phyloP scores from a whole-genome alignment of 2,113 vertebrate species.

The Lonchura striata region DNA sequence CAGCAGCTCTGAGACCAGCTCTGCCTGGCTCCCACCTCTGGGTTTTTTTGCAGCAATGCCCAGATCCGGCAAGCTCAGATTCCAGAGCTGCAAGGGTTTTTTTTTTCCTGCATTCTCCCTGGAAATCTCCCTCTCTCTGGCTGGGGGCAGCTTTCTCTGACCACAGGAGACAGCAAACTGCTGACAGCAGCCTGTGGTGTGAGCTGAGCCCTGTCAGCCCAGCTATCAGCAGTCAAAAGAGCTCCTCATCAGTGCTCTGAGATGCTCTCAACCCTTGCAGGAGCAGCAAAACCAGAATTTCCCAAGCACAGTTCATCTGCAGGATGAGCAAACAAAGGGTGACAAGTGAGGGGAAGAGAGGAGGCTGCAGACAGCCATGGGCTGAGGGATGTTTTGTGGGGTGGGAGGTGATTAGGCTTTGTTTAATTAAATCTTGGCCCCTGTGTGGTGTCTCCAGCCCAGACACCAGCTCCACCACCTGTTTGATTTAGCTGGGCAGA shows the following conservation, averaged over 20 bases:
- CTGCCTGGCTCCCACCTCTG: background rate
- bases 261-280: background rate
- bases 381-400: background rate
- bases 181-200: background rate
- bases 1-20: accelerated
- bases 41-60: background rate
- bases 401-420: background rate
- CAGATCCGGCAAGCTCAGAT: background rate
- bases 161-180: background rate
- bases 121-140: background rate
- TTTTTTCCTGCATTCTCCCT: background rate
- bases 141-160: background rate
- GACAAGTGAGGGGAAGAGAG: background rate
- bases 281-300: background rate
- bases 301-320: background rate
- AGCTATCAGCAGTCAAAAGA: background rate
- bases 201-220: background rate
- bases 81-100: background rate
- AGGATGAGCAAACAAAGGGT: accelerated
- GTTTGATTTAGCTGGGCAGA: background rate
- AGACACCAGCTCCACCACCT: background rate
- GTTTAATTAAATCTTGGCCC: background rate
- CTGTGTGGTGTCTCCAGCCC: background rate
- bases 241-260: background rate
- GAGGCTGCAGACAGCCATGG: background rate